Conservation (phyloP, 2,888 invertebrate species). For the Phragmatobia fuliginosa region DNA sequence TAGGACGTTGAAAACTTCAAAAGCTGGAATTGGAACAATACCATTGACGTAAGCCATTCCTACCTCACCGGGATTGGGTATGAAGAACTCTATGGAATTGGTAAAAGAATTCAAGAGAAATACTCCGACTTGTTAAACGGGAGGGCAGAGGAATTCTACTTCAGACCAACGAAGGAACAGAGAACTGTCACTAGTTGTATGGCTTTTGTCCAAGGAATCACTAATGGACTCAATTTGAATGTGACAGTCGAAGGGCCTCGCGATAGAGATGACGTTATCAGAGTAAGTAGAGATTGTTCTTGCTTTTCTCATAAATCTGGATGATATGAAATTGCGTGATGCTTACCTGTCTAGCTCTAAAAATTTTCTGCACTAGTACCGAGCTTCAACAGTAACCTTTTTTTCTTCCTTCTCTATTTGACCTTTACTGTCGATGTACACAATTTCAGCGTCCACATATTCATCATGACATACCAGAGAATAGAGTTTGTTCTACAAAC, state of each 20-base stretch:
- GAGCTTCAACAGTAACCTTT: too few species aligned
- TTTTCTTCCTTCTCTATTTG: too few species aligned
- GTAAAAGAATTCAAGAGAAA: constrained; percentile 62
- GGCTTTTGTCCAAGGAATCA: constrained; percentile 87
- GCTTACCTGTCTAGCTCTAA: too few species aligned
- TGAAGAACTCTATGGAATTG: constrained; percentile 89
- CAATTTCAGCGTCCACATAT: too few species aligned
- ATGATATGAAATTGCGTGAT: background rate
- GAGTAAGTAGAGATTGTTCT: constrained; percentile 59
- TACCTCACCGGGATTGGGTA: constrained; percentile 87
- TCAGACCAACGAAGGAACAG: constrained; percentile 87
- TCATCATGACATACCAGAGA: too few species aligned
- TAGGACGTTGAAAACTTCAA: constrained; percentile 89
- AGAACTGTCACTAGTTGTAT: constrained; percentile 87
- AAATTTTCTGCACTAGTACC: too few species aligned
- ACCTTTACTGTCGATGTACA: too few species aligned
- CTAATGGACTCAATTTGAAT: constrained; percentile 59
- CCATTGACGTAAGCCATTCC: constrained; percentile 85
- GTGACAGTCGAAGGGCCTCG: constrained; percentile 60
- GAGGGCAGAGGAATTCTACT: constrained; percentile 82
- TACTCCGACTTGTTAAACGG: constrained; percentile 78
- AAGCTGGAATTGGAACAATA: constrained; percentile 89
- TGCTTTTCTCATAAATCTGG: background rate
- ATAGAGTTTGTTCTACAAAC: too few species aligned
- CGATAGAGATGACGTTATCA: constrained; percentile 66